Evolutionary conservation across 2,888 invertebrate genomes (phyloP), one percentile per base, ranked within the genome.

Genomic region (Caenorhabditis parvicauda): DNA sequence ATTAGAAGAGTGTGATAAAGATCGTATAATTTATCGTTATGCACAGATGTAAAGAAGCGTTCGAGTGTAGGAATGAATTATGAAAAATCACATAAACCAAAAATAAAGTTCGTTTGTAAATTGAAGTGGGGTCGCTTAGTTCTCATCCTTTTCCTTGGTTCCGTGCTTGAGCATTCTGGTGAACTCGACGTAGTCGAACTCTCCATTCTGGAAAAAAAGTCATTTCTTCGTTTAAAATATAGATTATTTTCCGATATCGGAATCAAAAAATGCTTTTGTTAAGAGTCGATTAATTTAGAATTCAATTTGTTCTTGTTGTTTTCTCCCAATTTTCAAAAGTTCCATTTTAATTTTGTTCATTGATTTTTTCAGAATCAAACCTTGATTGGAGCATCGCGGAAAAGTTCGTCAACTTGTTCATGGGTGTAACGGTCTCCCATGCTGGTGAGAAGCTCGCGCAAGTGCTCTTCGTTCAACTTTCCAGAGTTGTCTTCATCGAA

Each of bases 101-200:
- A 22, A 25, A 32, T 42, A 32, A n/a, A 44, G 45, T 29, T 9
- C 17, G n/a, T 25, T 47, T 47, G 27, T 22, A 25, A 28, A 19
- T 27, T 38, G n/a, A 45, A 22, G 35, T 38, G 27, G 9, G 19
- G 21, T 24, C 19, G 28, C 19, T 59, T 62, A 67, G 43, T 64
- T 54, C 50, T 95, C 94, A 83, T 95, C 94, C 83, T 94, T 92
- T 75, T 98, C 96, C 84, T 95, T 96, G 79, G 95, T 96, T 46
- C 98, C 98, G 79, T 98, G 96, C 83, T 98, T 98, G 75, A 98
- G 86, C 81, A 98, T 98, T 81, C 95, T 89, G 32, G 96, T 98
- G 82, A 98, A 98, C 85, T 98, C 96, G 48, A 93, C 88, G 82
- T 98, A 98, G 84, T 98, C 92, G 82, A 98, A 98, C 82, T 92